Base-by-base conservation (phyloP, 1,140 invertebrate species). In the Neodiprion fabricii region DNA sequence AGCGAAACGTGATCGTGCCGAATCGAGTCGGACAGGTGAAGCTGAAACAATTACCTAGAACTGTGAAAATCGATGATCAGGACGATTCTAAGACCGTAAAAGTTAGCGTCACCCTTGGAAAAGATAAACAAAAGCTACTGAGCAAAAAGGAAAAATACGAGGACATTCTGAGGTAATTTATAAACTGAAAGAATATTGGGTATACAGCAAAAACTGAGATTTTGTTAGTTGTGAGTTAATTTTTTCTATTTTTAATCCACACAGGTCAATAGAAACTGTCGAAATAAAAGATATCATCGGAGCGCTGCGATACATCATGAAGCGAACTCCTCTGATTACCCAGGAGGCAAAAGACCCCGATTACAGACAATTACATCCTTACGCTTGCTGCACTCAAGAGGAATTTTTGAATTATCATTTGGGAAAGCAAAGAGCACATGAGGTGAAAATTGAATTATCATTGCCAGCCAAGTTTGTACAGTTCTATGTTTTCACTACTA, bases 341-440 rank as follows among this genome's bases (percentile, higher is more conserved):
- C 28, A 73, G 66, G 75, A 85, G 11, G 85, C 85, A 7, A 72
- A 67, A 5, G 85, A 89, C 79, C 74, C 80, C 17, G 80, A 85
- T 69, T 89, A 89, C 73, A 86, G 80, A 76, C 79, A 67, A 10
- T 28, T 89, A 4, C 88, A 90, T 85, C 89, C 89, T 48, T 91
- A 90, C 74, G 84, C 87, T 68, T 89, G 88, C 40, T 47, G 76
- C 9, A 88, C 81, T 73, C 73, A 81, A 53, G 81, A 88, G n/a
- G 85, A 89, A 67, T 92, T 88, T 82, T 75, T 88, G n/a, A 75
- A 79, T 4, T 90, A 86, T 81, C 90, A 88, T 74, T 76, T 88
- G 48, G 90, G 87, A 9, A 91, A 91, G 76, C 88, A 89, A 74
- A 79, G 86, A 76, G 89, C 90, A 21, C 81, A 86, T 17, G 90